Evolutionary conservation across 1,140 invertebrate genomes (phyloP), one percentile per base, ranked within the genome.

Genomic region (Plutomurus gul): DNA sequence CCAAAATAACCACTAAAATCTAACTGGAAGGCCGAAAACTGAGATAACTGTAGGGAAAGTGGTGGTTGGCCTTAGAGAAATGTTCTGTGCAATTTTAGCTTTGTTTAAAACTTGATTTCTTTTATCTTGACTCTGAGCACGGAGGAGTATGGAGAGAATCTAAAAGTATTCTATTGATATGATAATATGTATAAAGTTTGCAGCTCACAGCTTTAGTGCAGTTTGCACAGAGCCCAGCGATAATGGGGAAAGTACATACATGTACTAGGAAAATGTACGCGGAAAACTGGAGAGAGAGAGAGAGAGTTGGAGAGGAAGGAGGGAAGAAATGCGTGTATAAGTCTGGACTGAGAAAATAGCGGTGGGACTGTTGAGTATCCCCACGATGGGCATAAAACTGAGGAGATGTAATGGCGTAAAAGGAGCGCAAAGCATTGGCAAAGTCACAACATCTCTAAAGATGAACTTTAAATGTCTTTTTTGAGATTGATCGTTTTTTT

Each of bases 401-500:
- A 39, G 56, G 60, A 25, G 46, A 76, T 71, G 73, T 75, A 80
- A 79, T 79, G 77, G 77, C 71, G 36, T 74, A 76, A 76, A 76
- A 75, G 56, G 56, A 27, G 56, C 43, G 73, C 75, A 79, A 79
- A 80, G 46, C 71, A 80, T 76, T 76, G 74, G 73, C 74, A 70
- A 72, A 80, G 56, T 76, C 56, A 76, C 73, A 80, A 80, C 51
- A 73, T 65, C 51, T 76, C 56, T 47, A 76, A 80, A 76, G 74
- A 80, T 75, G 74, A 76, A 80, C 73, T 80, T 75, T 80, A 80
- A 80, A 80, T 80, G 78, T 80, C 78, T 71, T 70, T 76, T 76
- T 70, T 75, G 22, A 76, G 78, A 80, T 80, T 80, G 78, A 80
- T 80, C 60, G 78, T 56, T 76, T 47, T 71, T 80, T 76, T 47